phyloP scores from a whole-genome alignment of 2,888 invertebrate species.

The Eurytoma adleriae region DNA sequence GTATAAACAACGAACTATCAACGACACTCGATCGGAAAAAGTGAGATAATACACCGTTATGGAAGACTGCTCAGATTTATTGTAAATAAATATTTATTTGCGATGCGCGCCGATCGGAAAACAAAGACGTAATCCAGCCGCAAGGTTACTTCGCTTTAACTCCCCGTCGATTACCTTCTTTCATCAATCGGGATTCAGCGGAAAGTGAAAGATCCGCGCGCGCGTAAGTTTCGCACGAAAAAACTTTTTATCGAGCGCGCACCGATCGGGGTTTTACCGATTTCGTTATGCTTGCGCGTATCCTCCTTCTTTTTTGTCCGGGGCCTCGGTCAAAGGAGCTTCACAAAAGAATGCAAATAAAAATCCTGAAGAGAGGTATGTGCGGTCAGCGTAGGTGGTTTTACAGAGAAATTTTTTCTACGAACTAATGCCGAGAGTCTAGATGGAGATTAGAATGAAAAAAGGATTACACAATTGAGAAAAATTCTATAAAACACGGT shows the following conservation, averaged over 20 bases:
- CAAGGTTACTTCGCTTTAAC: constrained; percentile 27
- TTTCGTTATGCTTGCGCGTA: constrained; percentile 13
- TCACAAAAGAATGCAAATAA: neutral
- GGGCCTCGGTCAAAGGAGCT: neutral
- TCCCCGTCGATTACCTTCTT: neutral
- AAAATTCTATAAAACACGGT: too few relatives aligned
- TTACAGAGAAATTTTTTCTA: too few relatives aligned
- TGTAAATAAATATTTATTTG: constrained; percentile 26
- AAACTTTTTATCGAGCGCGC: neutral
- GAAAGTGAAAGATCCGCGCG: constrained; percentile 38
- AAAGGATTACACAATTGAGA: too few relatives aligned
- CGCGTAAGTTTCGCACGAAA: constrained; percentile 20
- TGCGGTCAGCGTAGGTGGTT: neutral
- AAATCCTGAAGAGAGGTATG: neutral
- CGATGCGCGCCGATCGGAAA: neutral
- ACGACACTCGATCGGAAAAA: too few relatives aligned
- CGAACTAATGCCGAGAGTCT: too few relatives aligned
- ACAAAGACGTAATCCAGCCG: constrained; percentile 9
- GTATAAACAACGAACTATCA: too few relatives aligned
- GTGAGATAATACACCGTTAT: neutral
- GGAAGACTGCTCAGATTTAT: constrained; percentile 2
- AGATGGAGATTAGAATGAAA: too few relatives aligned
- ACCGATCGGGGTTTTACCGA: constrained; percentile 37
- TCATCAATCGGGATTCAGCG: neutral
- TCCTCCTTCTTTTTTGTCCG: neutral